Conservation (phyloP, 2,797 vertebrate genomes). For the Rhinatrema bivittatum region DNA sequence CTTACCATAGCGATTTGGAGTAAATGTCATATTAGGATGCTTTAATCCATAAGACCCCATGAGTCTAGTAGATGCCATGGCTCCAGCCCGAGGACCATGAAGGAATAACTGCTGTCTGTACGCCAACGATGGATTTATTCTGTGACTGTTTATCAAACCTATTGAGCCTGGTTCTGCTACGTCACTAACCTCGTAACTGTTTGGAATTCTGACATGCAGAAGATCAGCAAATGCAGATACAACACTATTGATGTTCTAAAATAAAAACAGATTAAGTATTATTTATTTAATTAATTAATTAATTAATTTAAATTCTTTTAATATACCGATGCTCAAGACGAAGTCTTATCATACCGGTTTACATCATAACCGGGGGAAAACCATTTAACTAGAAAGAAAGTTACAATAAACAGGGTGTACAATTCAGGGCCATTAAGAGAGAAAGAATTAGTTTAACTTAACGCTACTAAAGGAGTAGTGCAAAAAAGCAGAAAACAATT, state of each 20-base stretch:
- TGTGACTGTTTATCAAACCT: constrained; percentile 46
- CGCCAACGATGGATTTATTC: constrained; percentile 56
- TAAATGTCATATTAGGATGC: constrained; percentile 65
- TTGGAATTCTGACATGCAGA: constrained; percentile 88
- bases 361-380: too few relatives aligned
- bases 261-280: neutral
- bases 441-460: too few relatives aligned
- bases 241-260: constrained; percentile 85
- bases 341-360: too few relatives aligned
- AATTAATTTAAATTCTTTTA: too few relatives aligned
- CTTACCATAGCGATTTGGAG: constrained; percentile 73
- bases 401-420: too few relatives aligned
- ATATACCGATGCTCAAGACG: too few relatives aligned
- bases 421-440: too few relatives aligned
- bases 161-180: constrained; percentile 68
- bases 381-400: too few relatives aligned
- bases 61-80: constrained; percentile 54
- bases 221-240: constrained; percentile 94
- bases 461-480: too few relatives aligned
- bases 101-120: constrained; percentile 69
- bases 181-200: constrained; percentile 92
- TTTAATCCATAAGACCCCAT: constrained; percentile 62
- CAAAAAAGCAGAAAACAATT: too few relatives aligned
- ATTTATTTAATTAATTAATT: too few relatives aligned
- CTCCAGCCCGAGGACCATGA: constrained; percentile 62